Base-by-base conservation (phyloP, 2,113 vertebrate species). In the Danionella cerebrum region DNA sequence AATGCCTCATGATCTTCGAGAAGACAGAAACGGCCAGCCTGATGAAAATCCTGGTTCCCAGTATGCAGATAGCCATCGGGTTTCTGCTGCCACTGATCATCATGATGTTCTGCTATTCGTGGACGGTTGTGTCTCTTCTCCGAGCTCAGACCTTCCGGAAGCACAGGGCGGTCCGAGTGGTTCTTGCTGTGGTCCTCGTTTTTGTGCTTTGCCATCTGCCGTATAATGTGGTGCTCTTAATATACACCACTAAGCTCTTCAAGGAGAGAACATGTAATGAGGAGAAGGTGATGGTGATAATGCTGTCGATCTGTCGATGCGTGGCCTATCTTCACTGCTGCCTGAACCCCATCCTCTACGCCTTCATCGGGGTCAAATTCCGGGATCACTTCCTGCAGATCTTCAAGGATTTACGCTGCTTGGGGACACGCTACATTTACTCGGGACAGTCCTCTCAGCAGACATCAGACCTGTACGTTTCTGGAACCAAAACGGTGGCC, bases 241-340 rank as follows among this genome's bases (percentile, higher is more conserved):
- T 78, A n/a, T 85, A 80, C 5, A 91, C 88, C 0, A 0, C 58
- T 2, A 76, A 79, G 2, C 82, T 92, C 38, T 91, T 93, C 12
- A 77, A 33, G 0, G 19, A 72, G 67, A 83, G 80, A 14, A 6
- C 36, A 0, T 98, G 96, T 44, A 0, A 44, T 0, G 1, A 0
- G 0, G 89, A 91, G 7, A 76, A 77, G 14, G 14, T 69, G 0
- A 77, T 81, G 6, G 35, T 78, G 11, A 79, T 83, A 4, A 72
- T 67, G 0, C 66, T 77, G 57, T 82, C 73, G 1, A 12, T 83
- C 59, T 89, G 88, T 1, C 87, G 87, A 70, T 86, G 80, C 10
- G 3, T 95, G 35, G 94, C 96, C 1, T 98, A 94, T 80, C 86
- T 97, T 41, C 95, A 93, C 74, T 95, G 95, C 72, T 94, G 96